These are phyloP conservation scores for Cheilosia impressa DNA, from an alignment of 2,888 invertebrate genomes.

Conservation along the genomic window DNA sequence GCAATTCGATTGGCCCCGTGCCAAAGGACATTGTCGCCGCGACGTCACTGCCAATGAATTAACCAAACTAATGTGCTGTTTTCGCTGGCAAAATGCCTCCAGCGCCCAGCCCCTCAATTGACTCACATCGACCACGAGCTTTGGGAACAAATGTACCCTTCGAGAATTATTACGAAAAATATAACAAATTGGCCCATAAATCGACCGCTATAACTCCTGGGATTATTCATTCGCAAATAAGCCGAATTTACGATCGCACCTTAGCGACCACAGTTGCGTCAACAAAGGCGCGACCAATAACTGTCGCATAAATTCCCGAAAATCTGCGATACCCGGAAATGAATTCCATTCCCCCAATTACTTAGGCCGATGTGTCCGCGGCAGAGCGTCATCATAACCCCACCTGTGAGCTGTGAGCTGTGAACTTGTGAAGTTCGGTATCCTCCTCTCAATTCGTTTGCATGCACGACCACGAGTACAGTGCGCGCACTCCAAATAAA, in stretches of 20 bases:
- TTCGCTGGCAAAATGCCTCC: slow-evolving; percentile 57
- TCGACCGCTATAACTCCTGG: slow-evolving; percentile 65
- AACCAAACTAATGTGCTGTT: slow-evolving; percentile 62
- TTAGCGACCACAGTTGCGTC: slow-evolving; percentile 38
- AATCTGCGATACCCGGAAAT: slow-evolving; percentile 72
- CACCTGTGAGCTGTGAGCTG: slow-evolving; percentile 58
- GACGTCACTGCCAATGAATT: slow-evolving; percentile 43
- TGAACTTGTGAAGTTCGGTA: slow-evolving; percentile 71
- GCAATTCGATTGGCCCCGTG: slow-evolving; percentile 62
- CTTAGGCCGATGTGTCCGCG: slow-evolving; percentile 55
- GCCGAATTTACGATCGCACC: slow-evolving; percentile 70
- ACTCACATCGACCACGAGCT: slow-evolving; percentile 35
- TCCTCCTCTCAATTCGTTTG: slow-evolving; percentile 7
- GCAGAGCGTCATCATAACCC: slow-evolving; percentile 58
- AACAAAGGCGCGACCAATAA: slow-evolving; percentile 70
- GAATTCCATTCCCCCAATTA: slow-evolving; percentile 68
- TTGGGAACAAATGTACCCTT: slow-evolving; percentile 34
- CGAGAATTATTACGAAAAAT: slow-evolving; percentile 63
- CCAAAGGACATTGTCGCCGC: slow-evolving; percentile 57
- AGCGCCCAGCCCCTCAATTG: slow-evolving; percentile 14
- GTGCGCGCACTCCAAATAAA: slow-evolving; percentile 63
- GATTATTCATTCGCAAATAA: slow-evolving; percentile 73
- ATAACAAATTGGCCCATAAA: slow-evolving; percentile 73
- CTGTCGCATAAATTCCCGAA: slow-evolving; percentile 72
- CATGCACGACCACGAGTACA: slow-evolving; percentile 11